Evolutionary conservation across 2,888 invertebrate species (phyloP), one percentile per base, ranked within the genome.

Genomic region (Epinotia demarniana): DNA sequence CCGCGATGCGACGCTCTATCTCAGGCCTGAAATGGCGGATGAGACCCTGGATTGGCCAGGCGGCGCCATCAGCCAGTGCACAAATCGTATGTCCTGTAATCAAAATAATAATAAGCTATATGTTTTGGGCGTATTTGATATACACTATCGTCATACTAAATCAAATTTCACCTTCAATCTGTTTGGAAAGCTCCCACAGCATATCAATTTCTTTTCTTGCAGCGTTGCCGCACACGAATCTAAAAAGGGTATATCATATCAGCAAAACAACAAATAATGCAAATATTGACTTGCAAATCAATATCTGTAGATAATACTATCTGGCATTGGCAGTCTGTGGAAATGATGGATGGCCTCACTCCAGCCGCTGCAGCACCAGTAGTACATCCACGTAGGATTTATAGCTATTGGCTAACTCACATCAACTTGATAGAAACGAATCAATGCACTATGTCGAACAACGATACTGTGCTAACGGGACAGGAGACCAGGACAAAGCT

Each of bases 101-200:
- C 8, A 39, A 39, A 19, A 61, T n/a, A 46, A 16, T 61, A 61
- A 60, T 4, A 60, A n/a, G n/a, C n/a, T 53, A 53, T 8, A 2
- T 53, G n/a, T 53, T 16, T n/a, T 0, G 6, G n/a, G 16, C n/a
- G n/a, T 53, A 4, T 53, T 53, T 53, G n/a, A 49, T 49, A 53
- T n/a, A 27, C 23, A 27, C 23, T 27, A n/a, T 53, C n/a, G n/a
- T 53, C 53, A 53, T 53, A 53, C n/a, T 53, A 13, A 19, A 58
- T 5, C 4, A 8, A 49, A 46, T 62, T 69, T 78, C 78, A 85
- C 97, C 98, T 95, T 99, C 99, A 88, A 99, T 99, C 95, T 99
- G 99, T 94, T 99, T 99, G 81, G 99, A 99, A 79, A 99, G 95
- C 92, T 99, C 99, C 98, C 98, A 99, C 73, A 99, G 90, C 99